Conservation (phyloP, 2,797 vertebrate species). For the Apogon talboti region DNA sequence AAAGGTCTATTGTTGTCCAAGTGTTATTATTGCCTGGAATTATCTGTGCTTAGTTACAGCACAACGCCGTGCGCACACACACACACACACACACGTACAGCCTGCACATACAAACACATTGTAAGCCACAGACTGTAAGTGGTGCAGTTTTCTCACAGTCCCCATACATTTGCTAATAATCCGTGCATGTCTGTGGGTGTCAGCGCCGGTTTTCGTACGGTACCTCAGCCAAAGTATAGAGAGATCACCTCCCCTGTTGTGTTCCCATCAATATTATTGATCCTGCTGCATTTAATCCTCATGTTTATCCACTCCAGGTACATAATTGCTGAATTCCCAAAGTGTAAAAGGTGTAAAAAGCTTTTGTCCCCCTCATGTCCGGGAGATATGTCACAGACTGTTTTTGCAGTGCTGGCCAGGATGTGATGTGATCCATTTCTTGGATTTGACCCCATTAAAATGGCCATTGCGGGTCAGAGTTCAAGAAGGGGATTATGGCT, state of each 20-base stretch:
- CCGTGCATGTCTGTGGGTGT: slow-evolving; percentile 34
- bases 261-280: slow-evolving; percentile 64
- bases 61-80: slow-evolving; percentile 31
- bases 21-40: slow-evolving; percentile 73
- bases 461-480: slow-evolving; percentile 58
- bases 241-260: slow-evolving; percentile 26
- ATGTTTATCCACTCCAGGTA: slow-evolving; percentile 58
- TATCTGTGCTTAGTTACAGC: slow-evolving; percentile 72
- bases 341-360: slow-evolving; percentile 30
- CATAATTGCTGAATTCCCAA: slow-evolving; percentile 27
- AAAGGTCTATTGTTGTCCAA: slow-evolving; percentile 76
- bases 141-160: slow-evolving; percentile 33
- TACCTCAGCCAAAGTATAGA: slow-evolving; percentile 6
- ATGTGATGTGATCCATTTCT: slow-evolving; percentile 63
- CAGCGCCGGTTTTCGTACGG: neutral
- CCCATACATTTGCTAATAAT: slow-evolving; percentile 33
- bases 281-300: slow-evolving; percentile 53
- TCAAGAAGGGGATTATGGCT: slow-evolving; percentile 73
- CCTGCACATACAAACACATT: slow-evolving; percentile 25
- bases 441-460: slow-evolving; percentile 72
- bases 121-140: neutral
- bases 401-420: slow-evolving; percentile 26
- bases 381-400: slow-evolving; percentile 8
- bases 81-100: slow-evolving; percentile 38
- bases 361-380: slow-evolving; percentile 13